Conservation (phyloP, 2,797 vertebrate genomes). For the Tinamus major region DNA sequence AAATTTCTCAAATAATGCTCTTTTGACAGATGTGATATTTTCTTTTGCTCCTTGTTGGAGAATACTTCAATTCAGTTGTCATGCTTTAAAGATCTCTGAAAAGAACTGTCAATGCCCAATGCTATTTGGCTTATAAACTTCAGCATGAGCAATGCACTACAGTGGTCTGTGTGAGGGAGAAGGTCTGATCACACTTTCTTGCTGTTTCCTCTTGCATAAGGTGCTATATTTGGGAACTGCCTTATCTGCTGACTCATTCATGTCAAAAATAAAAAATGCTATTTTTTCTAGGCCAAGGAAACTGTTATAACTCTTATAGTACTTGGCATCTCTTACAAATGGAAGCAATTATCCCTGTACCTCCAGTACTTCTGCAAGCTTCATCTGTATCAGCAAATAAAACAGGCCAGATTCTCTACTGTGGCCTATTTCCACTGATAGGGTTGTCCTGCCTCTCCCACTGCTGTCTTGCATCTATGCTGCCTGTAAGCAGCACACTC, state of each 20-base stretch:
- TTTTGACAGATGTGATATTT: background rate
- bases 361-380: background rate
- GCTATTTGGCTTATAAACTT: background rate
- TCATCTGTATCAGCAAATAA: background rate
- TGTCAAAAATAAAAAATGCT: conserved; percentile 41
- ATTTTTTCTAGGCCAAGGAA: conserved; percentile 34
- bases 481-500: background rate
- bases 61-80: background rate
- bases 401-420: background rate
- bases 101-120: background rate
- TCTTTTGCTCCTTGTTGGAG: background rate
- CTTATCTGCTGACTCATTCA: conserved; percentile 63
- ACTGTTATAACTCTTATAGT: background rate
- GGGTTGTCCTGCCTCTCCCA: rapidly evolving
- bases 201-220: background rate
- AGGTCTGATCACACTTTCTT: conserved; percentile 11
- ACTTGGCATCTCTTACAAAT: conserved; percentile 16
- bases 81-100: too few relatives aligned
- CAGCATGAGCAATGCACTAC: background rate
- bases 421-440: background rate
- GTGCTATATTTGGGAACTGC: conserved; percentile 44
- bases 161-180: background rate
- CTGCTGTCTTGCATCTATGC: background rate
- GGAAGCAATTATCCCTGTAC: background rate
- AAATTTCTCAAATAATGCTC: background rate